phyloP scores from a whole-genome alignment of 2,113 vertebrate species.

The Phaethon lepturus region DNA sequence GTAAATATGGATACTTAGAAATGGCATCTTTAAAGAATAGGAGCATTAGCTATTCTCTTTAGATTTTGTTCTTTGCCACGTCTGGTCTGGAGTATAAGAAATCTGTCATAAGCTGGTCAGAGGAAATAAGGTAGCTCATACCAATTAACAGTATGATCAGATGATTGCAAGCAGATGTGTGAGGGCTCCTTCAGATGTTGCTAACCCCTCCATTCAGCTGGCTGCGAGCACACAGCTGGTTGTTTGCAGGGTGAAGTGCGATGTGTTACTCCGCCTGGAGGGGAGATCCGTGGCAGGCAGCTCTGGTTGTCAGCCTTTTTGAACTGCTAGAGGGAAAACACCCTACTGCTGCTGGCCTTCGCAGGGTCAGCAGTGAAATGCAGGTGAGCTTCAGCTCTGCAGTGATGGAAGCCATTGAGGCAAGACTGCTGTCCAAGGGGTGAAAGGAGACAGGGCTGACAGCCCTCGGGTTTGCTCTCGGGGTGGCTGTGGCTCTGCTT shows the following conservation, averaged over 20 bases:
- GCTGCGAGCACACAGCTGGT: neutral
- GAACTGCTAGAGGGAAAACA: neutral
- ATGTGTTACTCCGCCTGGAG: neutral
- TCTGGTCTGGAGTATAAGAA: neutral
- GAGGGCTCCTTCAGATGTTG: neutral
- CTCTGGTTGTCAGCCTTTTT: neutral
- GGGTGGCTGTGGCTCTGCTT: accelerated
- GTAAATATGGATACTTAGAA: neutral
- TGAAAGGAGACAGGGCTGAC: neutral
- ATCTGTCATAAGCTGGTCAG: neutral
- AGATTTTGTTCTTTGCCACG: neutral
- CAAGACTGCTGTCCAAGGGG: neutral
- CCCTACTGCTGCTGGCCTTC: neutral
- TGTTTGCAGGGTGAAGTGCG: neutral
- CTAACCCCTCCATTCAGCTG: neutral
- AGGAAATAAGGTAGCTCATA: neutral
- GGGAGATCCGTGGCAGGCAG: neutral
- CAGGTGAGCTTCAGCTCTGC: neutral
- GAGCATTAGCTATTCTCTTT: neutral
- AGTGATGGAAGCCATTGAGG: neutral
- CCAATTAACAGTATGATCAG: neutral
- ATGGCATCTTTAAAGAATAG: neutral
- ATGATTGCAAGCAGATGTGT: constrained; percentile 16
- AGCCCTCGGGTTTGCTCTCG: neutral
- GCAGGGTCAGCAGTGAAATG: neutral